Base-by-base conservation (phyloP, 1,140 invertebrate species). In the Archivesica marissinica region DNA sequence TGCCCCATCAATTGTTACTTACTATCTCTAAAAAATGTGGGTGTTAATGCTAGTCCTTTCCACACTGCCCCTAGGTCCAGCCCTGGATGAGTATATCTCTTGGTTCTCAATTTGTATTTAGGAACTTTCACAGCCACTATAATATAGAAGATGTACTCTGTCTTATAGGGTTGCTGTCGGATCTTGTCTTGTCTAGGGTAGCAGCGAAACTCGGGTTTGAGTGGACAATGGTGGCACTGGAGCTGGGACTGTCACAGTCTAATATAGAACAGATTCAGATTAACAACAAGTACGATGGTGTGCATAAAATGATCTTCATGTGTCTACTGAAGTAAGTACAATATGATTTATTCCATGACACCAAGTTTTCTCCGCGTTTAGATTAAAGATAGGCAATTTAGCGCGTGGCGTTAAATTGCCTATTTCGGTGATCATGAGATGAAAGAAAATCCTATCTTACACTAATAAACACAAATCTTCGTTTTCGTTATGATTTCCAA, bases 251-350 rank as follows among this genome's bases (percentile, higher is more conserved):
- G 7, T 70, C 64, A 15, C 91, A 92, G 76, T 80, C 86, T 39
- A 86, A 87, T 41, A 88, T 93, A 56, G 90, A 93, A 82, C 88
- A 90, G 74, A 89, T 92, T 13, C 89, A 91, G 54, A 81, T 92
- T 61, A 88, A 88, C 47, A 81, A 90, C 64, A 47, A 66, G 50
- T 50, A 79, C 35, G 54, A 61, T 13, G 56, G 56, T 28, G 56
- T 35, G 9, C 56, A 79, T 30, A 79, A 61, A 66, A 56, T 39
- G 25, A 79, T 79, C 3, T 23, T 79, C 28, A 56, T 33, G 2
- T 23, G 56, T 13, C 38, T 76, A 20, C 33, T 76, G 11, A 76
- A 76, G 74, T 76, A 59, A 76, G 74, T 76, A 25, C 23, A 15
- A n/a, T 11, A 6, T 6, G 7, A 25, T 6, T 25, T 7, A 6